phyloP scores from a whole-genome alignment of 2,113 vertebrate genomes.

The Cichladusa arquata region DNA sequence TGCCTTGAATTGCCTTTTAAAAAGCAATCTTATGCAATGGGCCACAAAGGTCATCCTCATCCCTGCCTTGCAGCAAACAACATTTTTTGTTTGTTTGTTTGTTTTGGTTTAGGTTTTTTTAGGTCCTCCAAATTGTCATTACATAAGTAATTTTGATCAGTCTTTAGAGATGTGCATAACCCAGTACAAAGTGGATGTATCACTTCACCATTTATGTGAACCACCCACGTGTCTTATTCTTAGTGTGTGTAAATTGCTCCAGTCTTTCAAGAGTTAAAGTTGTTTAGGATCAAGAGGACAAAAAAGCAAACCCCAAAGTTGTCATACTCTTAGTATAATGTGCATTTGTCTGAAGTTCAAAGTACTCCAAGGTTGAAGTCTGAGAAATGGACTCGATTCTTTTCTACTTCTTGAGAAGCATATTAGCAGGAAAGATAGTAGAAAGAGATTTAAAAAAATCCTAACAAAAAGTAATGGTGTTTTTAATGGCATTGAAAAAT shows the following conservation, averaged over 20 bases:
- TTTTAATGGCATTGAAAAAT: neutral
- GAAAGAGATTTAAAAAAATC: neutral
- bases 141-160: neutral
- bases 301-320: neutral
- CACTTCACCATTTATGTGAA: neutral
- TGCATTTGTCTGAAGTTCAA: neutral
- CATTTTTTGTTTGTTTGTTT: neutral
- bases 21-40: neutral
- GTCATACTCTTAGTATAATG: neutral
- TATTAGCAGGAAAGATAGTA: neutral
- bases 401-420: neutral
- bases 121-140: neutral
- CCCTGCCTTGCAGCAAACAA: neutral
- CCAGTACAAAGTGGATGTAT: neutral
- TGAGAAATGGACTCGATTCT: neutral
- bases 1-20: neutral
- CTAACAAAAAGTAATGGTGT: neutral
- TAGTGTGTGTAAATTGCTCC: neutral
- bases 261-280: neutral
- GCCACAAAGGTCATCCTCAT: neutral
- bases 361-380: neutral
- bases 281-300: neutral
- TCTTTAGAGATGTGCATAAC: neutral
- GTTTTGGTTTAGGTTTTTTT: neutral
- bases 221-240: rapidly evolving